Evolutionary conservation across 1,140 invertebrate species (phyloP), one percentile per base, ranked within the genome.

Genomic region (Drosophila nasuta): DNA sequence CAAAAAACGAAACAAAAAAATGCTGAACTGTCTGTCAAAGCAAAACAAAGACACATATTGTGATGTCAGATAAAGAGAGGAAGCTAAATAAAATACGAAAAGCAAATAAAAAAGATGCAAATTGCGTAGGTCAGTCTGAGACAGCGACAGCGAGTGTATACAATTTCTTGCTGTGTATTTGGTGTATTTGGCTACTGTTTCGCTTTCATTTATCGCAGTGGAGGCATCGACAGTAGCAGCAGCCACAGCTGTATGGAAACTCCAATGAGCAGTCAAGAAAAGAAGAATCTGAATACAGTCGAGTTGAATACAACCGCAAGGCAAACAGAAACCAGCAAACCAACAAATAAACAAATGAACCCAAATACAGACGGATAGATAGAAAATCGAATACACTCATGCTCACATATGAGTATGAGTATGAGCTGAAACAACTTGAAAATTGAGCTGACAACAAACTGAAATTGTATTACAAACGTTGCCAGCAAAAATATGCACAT

Each of bases 361-460:
- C 20, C 58, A 77, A 63, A 77, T 62, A 69, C 58, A 77, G 67
- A 65, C 57, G 45, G 15, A 58, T 51, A 64, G 41, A 60, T 30
- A 20, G 46, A 28, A 43, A 65, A 65, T 66, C 49, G 38, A 54
- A 73, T 46, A 77, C 28, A 15, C 45, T 46, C 20, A 54, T 28
- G 30, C 30, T 8, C 10, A 45, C 35, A 51, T 13, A 66, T 17
- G 13, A 45, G 59, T 25, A 38, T n/a, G 30, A 38, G 68, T 52
- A 45, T 67, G 65, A 57, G 35, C 35, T 38, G 69, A 71, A 86
- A 74, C 81, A 89, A 89, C 85, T 89, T 89, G 85, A 89, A 89
- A 89, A 89, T 89, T 81, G 85, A 89, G 75, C 86, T 86, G 85
- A 89, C 81, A 89, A 81, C 78, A 85, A 89, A 81, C 81, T 68